phyloP scores from a whole-genome alignment of 2,888 invertebrate species.

The Gasteruption jaculator region DNA sequence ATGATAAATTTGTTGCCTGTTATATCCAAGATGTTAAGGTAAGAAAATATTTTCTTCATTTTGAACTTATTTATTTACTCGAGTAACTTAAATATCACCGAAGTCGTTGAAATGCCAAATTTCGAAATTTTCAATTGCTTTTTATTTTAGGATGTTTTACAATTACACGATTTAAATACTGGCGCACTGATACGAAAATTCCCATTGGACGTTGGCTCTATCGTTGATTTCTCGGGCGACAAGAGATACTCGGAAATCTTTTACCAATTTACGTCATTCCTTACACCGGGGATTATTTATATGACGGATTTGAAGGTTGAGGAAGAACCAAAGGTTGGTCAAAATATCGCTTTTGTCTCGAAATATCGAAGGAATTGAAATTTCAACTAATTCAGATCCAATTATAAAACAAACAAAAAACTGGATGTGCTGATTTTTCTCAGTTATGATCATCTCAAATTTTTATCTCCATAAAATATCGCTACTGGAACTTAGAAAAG shows the following conservation, averaged over 20 bases:
- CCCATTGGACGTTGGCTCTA: constrained; percentile 80
- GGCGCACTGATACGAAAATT: constrained; percentile 73
- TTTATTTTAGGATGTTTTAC: constrained; percentile 71
- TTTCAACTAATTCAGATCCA: too few relatives aligned
- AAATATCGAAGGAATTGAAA: too few relatives aligned
- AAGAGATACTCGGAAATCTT: constrained; percentile 85
- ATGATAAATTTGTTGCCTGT: constrained; percentile 80
- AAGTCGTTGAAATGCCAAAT: not conserved
- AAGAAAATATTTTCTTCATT: constrained; percentile 24
- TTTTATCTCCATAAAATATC: constrained; percentile 9
- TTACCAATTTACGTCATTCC: constrained; percentile 90
- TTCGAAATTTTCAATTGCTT: not conserved
- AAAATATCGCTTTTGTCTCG: too few relatives aligned
- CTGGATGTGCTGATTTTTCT: too few relatives aligned
- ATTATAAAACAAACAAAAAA: not conserved
- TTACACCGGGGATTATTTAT: constrained; percentile 85
- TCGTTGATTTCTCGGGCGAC: constrained; percentile 80
- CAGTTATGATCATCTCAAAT: constrained; percentile 8
- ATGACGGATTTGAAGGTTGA: constrained; percentile 73
- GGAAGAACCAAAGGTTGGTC: constrained; percentile 46
- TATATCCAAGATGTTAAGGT: constrained; percentile 96
- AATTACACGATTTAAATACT: constrained; percentile 69
- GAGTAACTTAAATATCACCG: not conserved
- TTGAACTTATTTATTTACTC: constrained; percentile 22
- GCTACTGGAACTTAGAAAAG: too few relatives aligned